Evolutionary conservation across 2,113 vertebrate species (phyloP), one percentile per base, ranked within the genome.

Genomic region (Zingel zingel): DNA sequence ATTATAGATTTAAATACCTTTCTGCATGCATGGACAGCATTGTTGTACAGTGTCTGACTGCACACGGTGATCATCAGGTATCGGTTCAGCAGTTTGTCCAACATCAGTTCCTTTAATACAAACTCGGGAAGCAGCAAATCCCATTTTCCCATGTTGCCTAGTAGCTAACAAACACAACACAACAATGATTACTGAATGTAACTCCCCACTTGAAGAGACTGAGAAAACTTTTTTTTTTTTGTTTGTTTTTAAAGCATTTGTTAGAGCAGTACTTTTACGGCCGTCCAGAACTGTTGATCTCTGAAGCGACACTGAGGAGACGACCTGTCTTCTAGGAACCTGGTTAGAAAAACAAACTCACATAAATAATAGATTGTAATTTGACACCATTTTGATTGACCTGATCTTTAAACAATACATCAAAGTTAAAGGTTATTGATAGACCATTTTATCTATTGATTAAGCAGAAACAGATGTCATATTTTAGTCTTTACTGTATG

Each of bases 51-150:
- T 0, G 87, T 79, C 10, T 95, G 93, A 69, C 96, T 97, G 16
- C 95, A 89, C 51, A 99, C 88, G 27, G 94, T 94, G 65, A 97
- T 93, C 85, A 97, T 94, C 45, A 99, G 94, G 88, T 98, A 99
- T 82, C 97, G 96, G 82, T 96, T 97, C 27, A 99, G 94, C 66
- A 99, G 63, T 89, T 96, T 98, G 85, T 95, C 95, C 79, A 99
- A 86, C 53, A 95, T 96, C 69, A 99, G 81, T 69, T 98, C 97
- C 79, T 90, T 95, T 47, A 98, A 56, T 1, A 77, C 79, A 1
- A 95, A 89, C 70, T 97, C 96, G 15, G 92, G 91, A 81, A 98
- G 88, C 66, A 99, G 90, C 61, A 94, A 94, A 88, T 96, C 96
- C 97, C 97, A 99, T 84, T 95, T 96, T 15, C 96, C 89, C 91